Evolutionary conservation across 2,888 invertebrate genomes (phyloP), one percentile per base, ranked within the genome.

Genomic region (Cheilosia scutellata): DNA sequence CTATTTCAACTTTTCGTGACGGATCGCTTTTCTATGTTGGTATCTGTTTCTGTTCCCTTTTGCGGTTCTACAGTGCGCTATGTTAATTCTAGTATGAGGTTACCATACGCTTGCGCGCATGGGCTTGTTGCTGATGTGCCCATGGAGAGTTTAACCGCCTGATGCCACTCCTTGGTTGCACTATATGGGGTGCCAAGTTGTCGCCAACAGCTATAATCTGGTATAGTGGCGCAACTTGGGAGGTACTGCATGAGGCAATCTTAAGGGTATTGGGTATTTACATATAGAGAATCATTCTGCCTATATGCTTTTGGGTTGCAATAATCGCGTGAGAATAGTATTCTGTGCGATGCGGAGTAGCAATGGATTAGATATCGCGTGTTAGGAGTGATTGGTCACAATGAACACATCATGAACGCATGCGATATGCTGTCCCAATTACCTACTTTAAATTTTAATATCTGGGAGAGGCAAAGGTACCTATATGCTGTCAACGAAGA

Each of bases 101-200:
- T 42, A 13, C 51, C 51, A 62, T 66, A 51, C 33, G 63, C 20
- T 55, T 58, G 44, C 11, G 57, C 37, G 42, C 55, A 33, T 20
- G 53, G 20, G 20, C 20, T 20, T 20, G 55, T 27, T 75, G 57
- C 60, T 76, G 75, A 86, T 74, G 70, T 53, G 16, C 66, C 40
- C 57, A 16, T 75, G 62, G 53, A 27, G 60, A 49, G 55, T 58
- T 49, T 37, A 66, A 66, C 11, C 7, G 65, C 47, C 60, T 55
- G 27, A 63, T 66, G 76, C 80, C 80, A 76, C 86, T 80, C 86
- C 86, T 80, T 76, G 63, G 49, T 65, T 76, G 75, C 84, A 66
- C 70, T 53, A 42, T 62, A 86, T 80, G 80, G 75, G 66, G 84
- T 86, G 82, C 82, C 86, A 82, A 63, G 71, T 72, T 82, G 86